These are phyloP conservation scores for Bombus ignitus DNA, from an alignment of 1,140 invertebrate species.

Conservation along the genomic window DNA sequence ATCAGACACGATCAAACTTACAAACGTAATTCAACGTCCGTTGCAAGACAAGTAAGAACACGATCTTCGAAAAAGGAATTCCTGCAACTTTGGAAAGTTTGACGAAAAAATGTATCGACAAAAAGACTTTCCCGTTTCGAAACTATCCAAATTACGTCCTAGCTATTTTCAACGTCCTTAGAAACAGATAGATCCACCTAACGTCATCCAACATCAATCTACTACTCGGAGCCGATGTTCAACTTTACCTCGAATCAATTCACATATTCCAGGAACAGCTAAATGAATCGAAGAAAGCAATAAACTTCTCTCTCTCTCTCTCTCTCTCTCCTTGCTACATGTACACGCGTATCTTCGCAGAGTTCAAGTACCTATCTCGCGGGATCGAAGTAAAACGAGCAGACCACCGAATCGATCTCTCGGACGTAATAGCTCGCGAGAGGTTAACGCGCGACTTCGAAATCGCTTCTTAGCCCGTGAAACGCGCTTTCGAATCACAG, in stretches of 20 bases:
- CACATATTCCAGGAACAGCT: too few relatives aligned
- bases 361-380: background rate
- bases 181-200: too few relatives aligned
- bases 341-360: too few relatives aligned
- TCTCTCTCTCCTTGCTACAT: too few relatives aligned
- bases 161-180: too few relatives aligned
- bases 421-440: background rate
- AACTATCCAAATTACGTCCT: too few relatives aligned
- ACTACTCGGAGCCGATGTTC: too few relatives aligned
- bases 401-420: constrained; percentile 15
- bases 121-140: background rate
- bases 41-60: too few relatives aligned
- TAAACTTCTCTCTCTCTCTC: too few relatives aligned
- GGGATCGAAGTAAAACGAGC: background rate
- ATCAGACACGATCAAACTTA: background rate
- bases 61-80: background rate
- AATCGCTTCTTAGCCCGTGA: constrained; percentile 21
- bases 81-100: background rate
- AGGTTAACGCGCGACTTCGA: constrained; percentile 5
- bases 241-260: too few relatives aligned
- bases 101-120: background rate
- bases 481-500: constrained; percentile 22
- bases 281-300: too few relatives aligned
- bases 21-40: background rate
- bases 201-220: too few relatives aligned